phyloP scores from a whole-genome alignment of 2,888 invertebrate genomes.

The Thera obeliscata region DNA sequence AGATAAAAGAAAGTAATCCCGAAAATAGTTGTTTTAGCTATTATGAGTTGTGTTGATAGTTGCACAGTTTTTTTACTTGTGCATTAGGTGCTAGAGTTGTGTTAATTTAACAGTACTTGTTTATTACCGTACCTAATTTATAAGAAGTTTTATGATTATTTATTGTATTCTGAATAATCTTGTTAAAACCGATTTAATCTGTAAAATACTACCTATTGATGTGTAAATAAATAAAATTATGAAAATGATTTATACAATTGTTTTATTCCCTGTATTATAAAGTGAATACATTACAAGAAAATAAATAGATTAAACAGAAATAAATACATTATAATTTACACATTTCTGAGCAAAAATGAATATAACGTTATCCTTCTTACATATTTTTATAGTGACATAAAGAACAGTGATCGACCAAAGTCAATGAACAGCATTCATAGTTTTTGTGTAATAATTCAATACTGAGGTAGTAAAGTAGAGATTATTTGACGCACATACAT shows the following conservation, averaged over 20 bases:
- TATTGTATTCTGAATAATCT: conserved; percentile 15
- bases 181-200: conserved; percentile 49
- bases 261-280: conserved; percentile 54
- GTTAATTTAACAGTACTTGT: conserved; percentile 18
- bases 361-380: too few species aligned
- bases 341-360: conserved; percentile 7
- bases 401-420: too few species aligned
- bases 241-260: conserved; percentile 49
- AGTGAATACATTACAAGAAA: conserved; percentile 30
- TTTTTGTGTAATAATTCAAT: too few species aligned
- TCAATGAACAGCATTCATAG: too few species aligned
- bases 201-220: conserved; percentile 59
- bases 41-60: neutral
- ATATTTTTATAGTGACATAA: too few species aligned
- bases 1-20: neutral
- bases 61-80: conserved; percentile 13
- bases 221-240: conserved; percentile 73
- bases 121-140: conserved; percentile 15
- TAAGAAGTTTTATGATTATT: conserved; percentile 10
- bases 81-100: conserved; percentile 20
- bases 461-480: too few species aligned
- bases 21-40: neutral
- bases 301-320: conserved; percentile 14
- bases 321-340: conserved; percentile 10
- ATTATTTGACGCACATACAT: too few species aligned